A percentile compares a stretch with the other conserved stretches of the same genome.
Conservation (phyloP, 2,888 invertebrate species). For the Phlogophora meticulosa region DNA sequence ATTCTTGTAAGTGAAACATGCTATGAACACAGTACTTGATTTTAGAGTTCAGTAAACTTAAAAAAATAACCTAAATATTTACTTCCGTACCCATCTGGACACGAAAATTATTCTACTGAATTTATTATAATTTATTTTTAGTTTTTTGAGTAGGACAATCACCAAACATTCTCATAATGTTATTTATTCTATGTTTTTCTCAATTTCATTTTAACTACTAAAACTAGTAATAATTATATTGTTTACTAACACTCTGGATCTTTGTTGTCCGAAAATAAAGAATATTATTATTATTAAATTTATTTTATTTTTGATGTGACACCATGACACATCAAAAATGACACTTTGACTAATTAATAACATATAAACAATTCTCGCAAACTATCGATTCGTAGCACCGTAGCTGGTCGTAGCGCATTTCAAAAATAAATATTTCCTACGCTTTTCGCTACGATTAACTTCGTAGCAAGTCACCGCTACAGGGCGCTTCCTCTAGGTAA, state of each 20-base stretch:
- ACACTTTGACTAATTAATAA: conserved; percentile 2
- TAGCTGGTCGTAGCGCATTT: conserved; percentile 58
- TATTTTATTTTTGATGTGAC: no score
- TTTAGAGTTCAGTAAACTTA: conserved; percentile 40
- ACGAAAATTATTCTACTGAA: neutral
- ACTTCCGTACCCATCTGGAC: conserved; percentile 6
- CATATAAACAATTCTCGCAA: neutral
- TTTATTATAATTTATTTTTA: no score
- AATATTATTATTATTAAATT: no score
- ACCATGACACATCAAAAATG: no score
- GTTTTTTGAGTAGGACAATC: no score
- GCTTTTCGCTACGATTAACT: conserved; percentile 58
- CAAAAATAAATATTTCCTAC: conserved; percentile 66
- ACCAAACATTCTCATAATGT: no score
- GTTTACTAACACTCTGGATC: no score
- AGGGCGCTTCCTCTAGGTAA: conserved; percentile 58
- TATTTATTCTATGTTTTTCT: no score
- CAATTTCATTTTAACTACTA: no score
- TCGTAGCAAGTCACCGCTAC: conserved; percentile 58
- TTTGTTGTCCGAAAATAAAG: no score
- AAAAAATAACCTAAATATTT: conserved; percentile 18
- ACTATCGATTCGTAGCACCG: conserved; percentile 46
- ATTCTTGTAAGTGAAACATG: conserved; percentile 54
- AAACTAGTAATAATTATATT: no score
- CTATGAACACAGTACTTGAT: conserved; percentile 24